phyloP scores from a whole-genome alignment of 1,140 invertebrate genomes.

The Aphis gossypii region DNA sequence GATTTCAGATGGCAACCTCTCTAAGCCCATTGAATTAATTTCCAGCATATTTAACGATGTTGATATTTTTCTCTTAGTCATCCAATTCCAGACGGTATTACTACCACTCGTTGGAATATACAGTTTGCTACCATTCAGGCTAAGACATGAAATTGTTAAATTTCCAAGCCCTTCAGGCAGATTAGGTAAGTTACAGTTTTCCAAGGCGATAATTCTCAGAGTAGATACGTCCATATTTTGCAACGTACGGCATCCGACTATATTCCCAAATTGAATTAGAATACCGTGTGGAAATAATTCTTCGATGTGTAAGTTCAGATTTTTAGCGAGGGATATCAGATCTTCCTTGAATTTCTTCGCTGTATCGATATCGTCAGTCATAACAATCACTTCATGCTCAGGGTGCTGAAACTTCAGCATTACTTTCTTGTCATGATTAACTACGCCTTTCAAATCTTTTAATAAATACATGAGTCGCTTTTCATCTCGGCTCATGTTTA shows the following conservation, averaged over 20 bases:
- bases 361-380: background rate
- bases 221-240: too few species aligned
- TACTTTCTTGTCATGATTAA: background rate
- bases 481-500: rapidly evolving
- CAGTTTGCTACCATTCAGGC: background rate
- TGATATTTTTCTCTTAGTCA: background rate
- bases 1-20: conserved; percentile 15
- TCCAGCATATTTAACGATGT: background rate
- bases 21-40: background rate
- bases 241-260: rapidly evolving
- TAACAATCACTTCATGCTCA: background rate
- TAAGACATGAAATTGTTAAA: background rate
- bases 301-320: background rate
- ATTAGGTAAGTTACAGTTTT: background rate
- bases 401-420: background rate
- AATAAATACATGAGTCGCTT: rapidly evolving
- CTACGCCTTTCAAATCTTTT: background rate
- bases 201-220: background rate
- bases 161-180: background rate
- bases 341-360: background rate
- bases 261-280: rapidly evolving
- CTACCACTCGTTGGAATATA: background rate
- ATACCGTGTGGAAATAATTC: background rate
- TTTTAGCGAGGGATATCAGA: background rate
- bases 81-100: background rate